Evolutionary conservation across 2,797 vertebrate genomes (phyloP).

Genomic region (Moxostoma hubbsi): DNA sequence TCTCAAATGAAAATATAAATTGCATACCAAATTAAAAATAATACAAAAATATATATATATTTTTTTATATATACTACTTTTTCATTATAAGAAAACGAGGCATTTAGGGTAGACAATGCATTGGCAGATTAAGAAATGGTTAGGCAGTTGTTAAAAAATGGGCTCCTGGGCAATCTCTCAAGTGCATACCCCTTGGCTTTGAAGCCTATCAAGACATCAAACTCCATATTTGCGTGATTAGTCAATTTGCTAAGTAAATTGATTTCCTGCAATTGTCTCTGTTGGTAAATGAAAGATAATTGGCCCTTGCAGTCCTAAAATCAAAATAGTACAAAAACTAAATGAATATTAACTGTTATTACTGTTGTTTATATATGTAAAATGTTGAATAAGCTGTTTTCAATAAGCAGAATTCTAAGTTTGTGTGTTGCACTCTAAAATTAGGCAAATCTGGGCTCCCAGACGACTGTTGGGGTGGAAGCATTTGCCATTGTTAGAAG

Average conservation of each 20-base stretch:
- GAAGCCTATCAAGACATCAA: conserved; percentile 21
- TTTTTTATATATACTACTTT: too few species aligned
- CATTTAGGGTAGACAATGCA: conserved; percentile 59
- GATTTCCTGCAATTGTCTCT: conserved; percentile 47
- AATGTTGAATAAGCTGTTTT: background rate
- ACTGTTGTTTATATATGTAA: background rate
- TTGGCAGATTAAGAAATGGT: conserved; percentile 65
- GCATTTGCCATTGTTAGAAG: conserved; percentile 13
- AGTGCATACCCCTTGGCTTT: too few species aligned
- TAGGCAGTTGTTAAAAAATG: conserved; percentile 46
- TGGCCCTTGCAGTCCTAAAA: conserved; percentile 1
- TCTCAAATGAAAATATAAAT: conserved; percentile 64
- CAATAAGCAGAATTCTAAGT: conserved; percentile 4
- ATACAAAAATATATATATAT: conserved; percentile 26
- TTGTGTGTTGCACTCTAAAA: conserved; percentile 1
- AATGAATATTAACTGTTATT: background rate
- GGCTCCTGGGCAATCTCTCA: too few species aligned
- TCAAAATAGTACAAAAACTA: conserved; percentile 9
- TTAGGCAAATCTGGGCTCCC: background rate
- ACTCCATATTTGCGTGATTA: conserved; percentile 34
- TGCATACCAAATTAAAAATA: conserved; percentile 15
- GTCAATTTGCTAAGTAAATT: conserved; percentile 35
- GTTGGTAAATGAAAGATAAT: conserved; percentile 2
- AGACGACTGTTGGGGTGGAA: background rate
- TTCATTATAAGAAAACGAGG: conserved; percentile 59